A percentile compares a stretch with the other conserved stretches of the same genome.
These are phyloP conservation scores for Spodoptera exigua DNA, from an alignment of 2,888 invertebrate genomes.

Conservation along the genomic window DNA sequence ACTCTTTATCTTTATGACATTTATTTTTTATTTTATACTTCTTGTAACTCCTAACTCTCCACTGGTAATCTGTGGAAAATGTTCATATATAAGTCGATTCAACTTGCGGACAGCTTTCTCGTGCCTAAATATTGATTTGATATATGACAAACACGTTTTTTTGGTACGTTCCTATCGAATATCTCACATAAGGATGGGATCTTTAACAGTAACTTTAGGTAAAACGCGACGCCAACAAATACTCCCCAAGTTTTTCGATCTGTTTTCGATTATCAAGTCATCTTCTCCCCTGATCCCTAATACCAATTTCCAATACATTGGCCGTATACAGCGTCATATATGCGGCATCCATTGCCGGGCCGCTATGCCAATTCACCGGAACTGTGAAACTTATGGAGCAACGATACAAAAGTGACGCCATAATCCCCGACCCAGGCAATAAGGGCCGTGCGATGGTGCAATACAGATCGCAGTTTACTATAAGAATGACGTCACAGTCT, in stretches of 20 bases:
- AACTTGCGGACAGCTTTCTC: too few species aligned
- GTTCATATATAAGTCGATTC: too few species aligned
- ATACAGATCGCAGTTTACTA: constrained; percentile 49
- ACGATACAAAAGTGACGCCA: constrained; percentile 45
- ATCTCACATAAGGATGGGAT: too few species aligned
- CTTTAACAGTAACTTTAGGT: neutral
- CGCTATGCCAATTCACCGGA: constrained; percentile 44
- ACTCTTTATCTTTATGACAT: too few species aligned
- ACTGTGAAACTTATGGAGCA: constrained; percentile 46
- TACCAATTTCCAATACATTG: constrained; percentile 57
- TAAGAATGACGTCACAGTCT: constrained; percentile 47
- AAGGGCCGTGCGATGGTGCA: constrained; percentile 37
- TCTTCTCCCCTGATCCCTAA: constrained; percentile 36
- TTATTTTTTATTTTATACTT: too few species aligned
- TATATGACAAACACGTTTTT: neutral
- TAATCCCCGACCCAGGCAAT: constrained; percentile 43
- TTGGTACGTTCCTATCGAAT: neutral
- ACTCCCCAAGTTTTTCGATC: constrained; percentile 44
- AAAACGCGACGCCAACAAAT: constrained; percentile 10
- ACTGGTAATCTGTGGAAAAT: too few species aligned
- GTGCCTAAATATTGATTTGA: too few species aligned
- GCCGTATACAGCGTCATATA: constrained; percentile 19
- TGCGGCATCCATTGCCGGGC: constrained; percentile 35
- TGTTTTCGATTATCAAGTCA: constrained; percentile 46
- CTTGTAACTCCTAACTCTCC: too few species aligned